Evolutionary conservation across 2,888 invertebrate genomes (phyloP), one percentile per base, ranked within the genome.

Genomic region (Epinotia bilunana): DNA sequence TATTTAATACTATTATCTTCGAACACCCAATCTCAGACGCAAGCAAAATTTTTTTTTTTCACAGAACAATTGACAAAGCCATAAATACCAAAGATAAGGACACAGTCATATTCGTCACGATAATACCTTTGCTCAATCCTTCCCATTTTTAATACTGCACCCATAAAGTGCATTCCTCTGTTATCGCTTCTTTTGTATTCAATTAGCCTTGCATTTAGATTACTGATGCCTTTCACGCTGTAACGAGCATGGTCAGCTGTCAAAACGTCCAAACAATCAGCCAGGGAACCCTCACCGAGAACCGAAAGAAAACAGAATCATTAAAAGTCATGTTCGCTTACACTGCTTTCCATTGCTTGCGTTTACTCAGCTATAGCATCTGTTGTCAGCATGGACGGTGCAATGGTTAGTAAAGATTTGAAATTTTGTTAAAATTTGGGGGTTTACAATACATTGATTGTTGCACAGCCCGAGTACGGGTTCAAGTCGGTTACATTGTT

Each of bases 231-330:
- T 92, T 92, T 92, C 92, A 91, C 91, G 92, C 90, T 86, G 91
- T 93, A 93, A 93, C 93, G 88, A 93, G 91, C 90, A 84, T 90
- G 93, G 93, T 93, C 93, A 92, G 90, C 94, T 94, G 94, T 94
- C 93, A 94, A 93, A 91, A 91, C 85, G 91, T 94, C 93, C 91
- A 92, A 93, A 93, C 89, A 93, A 92, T 93, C 93, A 92, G 86
- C 88, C 87, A 63, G 55, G 83, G 80, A 81, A 80, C 81, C 83
- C 81, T 76, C 81, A 84, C 80, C 80, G 79, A 76, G 77, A 72
- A 79, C 63, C 61, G 76, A 72, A 77, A 77, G 77, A 55, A 79
- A 77, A 77, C 73, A 79, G 76, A 60, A 74, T 78, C 77, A 81
- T 70, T 65, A 60, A 46, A 79, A 65, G 64, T 72, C 74, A 18